phyloP scores from a whole-genome alignment of 2,888 invertebrate species.

The Julus scanicus region DNA sequence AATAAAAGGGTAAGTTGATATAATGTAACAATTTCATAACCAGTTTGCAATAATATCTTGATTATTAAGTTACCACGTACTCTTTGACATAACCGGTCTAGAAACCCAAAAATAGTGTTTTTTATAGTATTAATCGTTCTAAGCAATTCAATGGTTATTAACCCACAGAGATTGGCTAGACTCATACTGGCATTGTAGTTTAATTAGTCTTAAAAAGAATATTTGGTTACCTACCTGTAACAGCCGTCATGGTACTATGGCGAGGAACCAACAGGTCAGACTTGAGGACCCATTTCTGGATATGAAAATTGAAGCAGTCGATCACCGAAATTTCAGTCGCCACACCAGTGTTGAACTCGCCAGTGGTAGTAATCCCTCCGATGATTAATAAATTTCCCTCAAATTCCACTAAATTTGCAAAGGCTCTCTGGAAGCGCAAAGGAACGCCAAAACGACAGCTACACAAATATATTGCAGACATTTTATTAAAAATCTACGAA shows the following conservation, averaged over 20 bases:
- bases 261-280: constrained; percentile 49
- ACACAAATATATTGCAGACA: not conserved
- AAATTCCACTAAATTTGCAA: constrained; percentile 50
- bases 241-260: constrained; percentile 49
- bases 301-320: constrained; percentile 8
- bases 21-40: not conserved
- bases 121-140: too few species aligned
- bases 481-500: too few species aligned
- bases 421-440: constrained; percentile 52
- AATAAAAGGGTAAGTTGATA: not conserved
- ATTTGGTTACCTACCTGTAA: constrained; percentile 15
- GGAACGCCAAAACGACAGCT: constrained; percentile 47
- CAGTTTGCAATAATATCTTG: not conserved
- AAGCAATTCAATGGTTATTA: too few species aligned
- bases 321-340: constrained; percentile 41
- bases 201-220: too few species aligned
- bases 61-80: not conserved
- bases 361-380: constrained; percentile 49
- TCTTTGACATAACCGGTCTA: not conserved
- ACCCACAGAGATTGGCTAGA: too few species aligned
- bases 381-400: constrained; percentile 40
- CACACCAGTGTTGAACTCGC: constrained; percentile 20
- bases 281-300: constrained; percentile 45
- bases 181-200: too few species aligned
- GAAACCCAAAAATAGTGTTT: too few species aligned